Base-by-base conservation (phyloP, 2,888 invertebrate genomes). In the Troides aeacus region DNA sequence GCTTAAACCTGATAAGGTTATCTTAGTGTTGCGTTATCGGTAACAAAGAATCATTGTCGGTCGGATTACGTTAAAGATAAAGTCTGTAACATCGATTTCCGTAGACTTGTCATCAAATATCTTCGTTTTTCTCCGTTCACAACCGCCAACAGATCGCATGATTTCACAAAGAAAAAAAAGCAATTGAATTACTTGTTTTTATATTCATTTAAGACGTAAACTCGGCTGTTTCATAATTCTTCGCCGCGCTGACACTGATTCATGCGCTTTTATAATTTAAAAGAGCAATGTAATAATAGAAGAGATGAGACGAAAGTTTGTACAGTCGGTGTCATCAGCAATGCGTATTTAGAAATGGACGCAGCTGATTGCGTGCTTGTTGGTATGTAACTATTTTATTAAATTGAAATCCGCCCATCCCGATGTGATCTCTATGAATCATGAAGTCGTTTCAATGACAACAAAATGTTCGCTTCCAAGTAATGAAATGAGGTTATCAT, bases 321-420 rank as follows among this genome's bases (percentile, higher is more conserved):
- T 21, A 57, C 42, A 42, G n/a, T 8, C 21, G 12, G 21, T 61
- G 42, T 12, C 39, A 21, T 36, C n/a, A n/a, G 36, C 57, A 64
- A 42, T 23, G 81, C 79, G 83, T 86, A 84, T 85, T 87, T 79
- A 84, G 77, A 78, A 80, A 84, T 85, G 86, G 85, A 87, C 79
- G 82, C 36, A 57, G 83, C 81, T 87, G 84, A 84, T 85, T 87
- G 89, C 87, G 86, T 88, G 88, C 81, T 77, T 76, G 77, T 78
- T 80, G 21, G 80, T 75, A 78, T 81, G 79, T 78, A 78, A 81
- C 81, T 80, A 83, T 82, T 79, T 80, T 84, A 85, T 85, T 84
- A 84, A 85, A 85, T 83, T 80, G 77, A 50, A 65, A 62, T 62
- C 79, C 75, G 76, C 77, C 77, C 21, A 59, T 17, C 7, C 59